phyloP scores from a whole-genome alignment of 2,888 invertebrate species.

The Ernsta delagoae region DNA sequence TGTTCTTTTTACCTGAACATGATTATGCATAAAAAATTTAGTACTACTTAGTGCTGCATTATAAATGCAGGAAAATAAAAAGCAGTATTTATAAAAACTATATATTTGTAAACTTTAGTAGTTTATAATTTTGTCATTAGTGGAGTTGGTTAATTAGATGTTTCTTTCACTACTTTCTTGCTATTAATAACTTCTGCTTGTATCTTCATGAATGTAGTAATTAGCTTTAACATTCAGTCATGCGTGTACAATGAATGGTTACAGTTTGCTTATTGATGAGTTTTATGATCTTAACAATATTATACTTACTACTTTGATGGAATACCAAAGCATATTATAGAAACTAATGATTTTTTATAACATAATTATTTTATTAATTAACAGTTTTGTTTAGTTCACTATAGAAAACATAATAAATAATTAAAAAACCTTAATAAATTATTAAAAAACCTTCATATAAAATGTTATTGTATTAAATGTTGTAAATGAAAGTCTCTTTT shows the following conservation, averaged over 20 bases:
- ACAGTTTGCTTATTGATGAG: constrained; percentile 22
- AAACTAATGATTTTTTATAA: too few relatives aligned
- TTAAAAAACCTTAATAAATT: too few relatives aligned
- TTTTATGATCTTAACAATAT: constrained; percentile 5
- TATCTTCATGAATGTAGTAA: constrained; percentile 27
- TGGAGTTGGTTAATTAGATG: not conserved
- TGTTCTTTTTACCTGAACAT: constrained; percentile 8
- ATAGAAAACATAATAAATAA: not conserved
- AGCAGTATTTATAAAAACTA: too few relatives aligned
- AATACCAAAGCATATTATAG: not conserved
- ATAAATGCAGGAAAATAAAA: too few relatives aligned
- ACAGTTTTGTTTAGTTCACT: too few relatives aligned
- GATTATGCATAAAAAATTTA: not conserved
- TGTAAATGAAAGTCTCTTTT: not conserved
- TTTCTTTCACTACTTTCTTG: constrained; percentile 31
- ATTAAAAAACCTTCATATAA: too few relatives aligned
- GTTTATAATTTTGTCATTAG: not conserved
- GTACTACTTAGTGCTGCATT: too few relatives aligned
- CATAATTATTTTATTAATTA: too few relatives aligned
- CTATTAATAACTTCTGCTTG: constrained; percentile 8
- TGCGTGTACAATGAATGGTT: constrained; percentile 29
- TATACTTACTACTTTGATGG: not conserved
- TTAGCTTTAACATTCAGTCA: constrained; percentile 33
- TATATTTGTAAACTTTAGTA: too few relatives aligned
- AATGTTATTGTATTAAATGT: not conserved